phyloP scores from a whole-genome alignment of 2,797 vertebrate genomes.

The Rhadinocentrus ornatus region DNA sequence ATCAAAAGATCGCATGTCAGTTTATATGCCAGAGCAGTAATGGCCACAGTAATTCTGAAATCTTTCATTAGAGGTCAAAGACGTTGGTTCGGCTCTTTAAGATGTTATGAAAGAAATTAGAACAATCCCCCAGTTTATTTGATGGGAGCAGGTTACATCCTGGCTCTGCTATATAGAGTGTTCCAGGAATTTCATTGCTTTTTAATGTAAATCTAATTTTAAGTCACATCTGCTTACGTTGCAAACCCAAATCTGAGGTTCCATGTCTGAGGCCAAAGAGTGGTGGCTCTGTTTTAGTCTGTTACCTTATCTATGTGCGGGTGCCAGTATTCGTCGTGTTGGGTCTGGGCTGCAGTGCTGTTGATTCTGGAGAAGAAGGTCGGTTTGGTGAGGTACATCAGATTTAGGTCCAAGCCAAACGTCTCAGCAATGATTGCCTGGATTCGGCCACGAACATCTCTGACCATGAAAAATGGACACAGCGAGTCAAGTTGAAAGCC shows the following conservation, averaged over 20 bases:
- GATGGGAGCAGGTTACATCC: not conserved
- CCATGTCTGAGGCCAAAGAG: not conserved
- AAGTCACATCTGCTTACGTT: not conserved
- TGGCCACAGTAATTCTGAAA: too few relatives aligned
- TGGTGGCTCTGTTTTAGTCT: fast-evolving
- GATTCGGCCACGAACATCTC: constrained; percentile 87
- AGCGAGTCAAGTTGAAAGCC: constrained; percentile 2
- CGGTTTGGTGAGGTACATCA: constrained; percentile 93
- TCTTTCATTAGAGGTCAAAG: too few relatives aligned
- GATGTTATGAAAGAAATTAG: too few relatives aligned
- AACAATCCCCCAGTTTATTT: not conserved
- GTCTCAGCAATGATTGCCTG: constrained; percentile 88
- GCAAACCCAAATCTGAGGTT: not conserved
- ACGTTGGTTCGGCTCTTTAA: too few relatives aligned
- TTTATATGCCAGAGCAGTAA: too few relatives aligned
- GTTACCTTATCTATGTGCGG: constrained; percentile 94
- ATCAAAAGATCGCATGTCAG: too few relatives aligned
- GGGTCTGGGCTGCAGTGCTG: constrained; percentile 88
- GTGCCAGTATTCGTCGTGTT: constrained; percentile 98
- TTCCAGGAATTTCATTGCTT: not conserved
- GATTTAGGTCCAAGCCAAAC: constrained; percentile 84
- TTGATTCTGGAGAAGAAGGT: constrained; percentile 99
- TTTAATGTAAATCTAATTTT: not conserved
- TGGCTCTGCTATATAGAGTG: not conserved
- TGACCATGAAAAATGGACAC: constrained; percentile 54